Evolutionary conservation across 2,113 vertebrate species (phyloP).

Genomic region (Platichthys stellatus): DNA sequence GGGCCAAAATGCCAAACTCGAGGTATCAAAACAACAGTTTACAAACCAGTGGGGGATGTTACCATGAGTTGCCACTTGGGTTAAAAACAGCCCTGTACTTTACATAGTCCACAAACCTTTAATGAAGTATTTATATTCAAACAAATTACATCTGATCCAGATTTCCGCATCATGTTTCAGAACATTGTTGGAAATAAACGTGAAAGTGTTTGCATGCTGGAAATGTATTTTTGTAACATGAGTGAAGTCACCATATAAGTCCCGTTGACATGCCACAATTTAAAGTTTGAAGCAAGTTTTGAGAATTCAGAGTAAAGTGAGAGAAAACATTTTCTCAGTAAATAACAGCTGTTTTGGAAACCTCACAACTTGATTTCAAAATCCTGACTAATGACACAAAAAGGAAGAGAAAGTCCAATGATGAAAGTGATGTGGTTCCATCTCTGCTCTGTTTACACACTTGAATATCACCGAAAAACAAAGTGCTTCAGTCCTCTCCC

Average conservation of each 20-base stretch:
- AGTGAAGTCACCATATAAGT: background rate
- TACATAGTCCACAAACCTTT: too few relatives aligned
- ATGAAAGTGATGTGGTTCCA: constrained; percentile 13
- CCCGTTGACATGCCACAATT: background rate
- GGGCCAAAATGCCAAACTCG: too few relatives aligned
- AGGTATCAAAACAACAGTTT: too few relatives aligned
- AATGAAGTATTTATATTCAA: background rate
- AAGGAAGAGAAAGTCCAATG: background rate
- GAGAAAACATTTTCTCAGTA: background rate
- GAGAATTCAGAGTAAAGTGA: background rate
- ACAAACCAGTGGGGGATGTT: too few relatives aligned
- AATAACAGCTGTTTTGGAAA: constrained; percentile 27
- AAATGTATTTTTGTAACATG: too few relatives aligned
- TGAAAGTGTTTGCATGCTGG: background rate
- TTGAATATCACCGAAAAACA: background rate
- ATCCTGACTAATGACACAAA: constrained; percentile 15
- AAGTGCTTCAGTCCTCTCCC: constrained; percentile 22
- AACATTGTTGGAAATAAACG: background rate
- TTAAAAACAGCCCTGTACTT: too few relatives aligned
- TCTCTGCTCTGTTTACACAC: constrained; percentile 16
- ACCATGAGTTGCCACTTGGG: background rate
- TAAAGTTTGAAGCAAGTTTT: constrained; percentile 1
- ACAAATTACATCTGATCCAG: background rate
- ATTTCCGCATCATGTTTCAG: background rate
- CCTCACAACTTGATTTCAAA: constrained; percentile 14